A percentile compares a stretch with the other conserved stretches of the same genome.
Evolutionary conservation across 2,113 vertebrate species (phyloP).

Genomic region (Vimba vimba): DNA sequence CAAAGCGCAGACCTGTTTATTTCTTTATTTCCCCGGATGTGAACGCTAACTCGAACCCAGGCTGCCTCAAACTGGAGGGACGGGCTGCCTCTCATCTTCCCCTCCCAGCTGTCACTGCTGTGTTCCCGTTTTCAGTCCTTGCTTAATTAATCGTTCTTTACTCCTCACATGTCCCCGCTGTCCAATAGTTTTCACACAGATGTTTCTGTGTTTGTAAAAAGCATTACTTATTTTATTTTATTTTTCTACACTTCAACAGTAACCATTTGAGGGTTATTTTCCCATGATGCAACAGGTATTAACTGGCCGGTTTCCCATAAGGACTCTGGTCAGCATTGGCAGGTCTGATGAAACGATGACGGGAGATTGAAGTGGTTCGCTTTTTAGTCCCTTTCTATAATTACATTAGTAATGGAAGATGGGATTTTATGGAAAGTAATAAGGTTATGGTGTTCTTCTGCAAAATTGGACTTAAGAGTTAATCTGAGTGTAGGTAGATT

Average conservation of each 20-base stretch:
- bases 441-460: slow-evolving; percentile 44
- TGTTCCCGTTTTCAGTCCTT: background rate
- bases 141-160: slow-evolving; percentile 31
- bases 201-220: background rate
- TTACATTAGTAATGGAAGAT: slow-evolving; percentile 52
- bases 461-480: slow-evolving; percentile 45
- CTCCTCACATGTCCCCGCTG: slow-evolving; percentile 1
- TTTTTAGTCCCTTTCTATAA: slow-evolving; percentile 38
- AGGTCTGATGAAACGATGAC: background rate
- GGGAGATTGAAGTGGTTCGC: slow-evolving; percentile 38
- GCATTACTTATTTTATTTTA: background rate
- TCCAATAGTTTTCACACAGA: slow-evolving; percentile 10
- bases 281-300: slow-evolving; percentile 18
- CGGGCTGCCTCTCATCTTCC: slow-evolving; percentile 39
- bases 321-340: slow-evolving; percentile 1
- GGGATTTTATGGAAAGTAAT: slow-evolving; percentile 45
- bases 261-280: background rate
- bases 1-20: slow-evolving; percentile 46
- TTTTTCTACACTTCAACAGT: background rate
- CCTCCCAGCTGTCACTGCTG: slow-evolving; percentile 47
- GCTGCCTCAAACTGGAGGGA: slow-evolving; percentile 35
- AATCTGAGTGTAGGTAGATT: slow-evolving; percentile 45
- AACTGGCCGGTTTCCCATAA: slow-evolving; percentile 1
- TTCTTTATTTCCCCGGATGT: slow-evolving; percentile 17
- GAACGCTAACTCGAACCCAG: slow-evolving; percentile 26